Evolutionary conservation across 2,888 invertebrate species (phyloP).

Genomic region (Ichneumoninae sp.): DNA sequence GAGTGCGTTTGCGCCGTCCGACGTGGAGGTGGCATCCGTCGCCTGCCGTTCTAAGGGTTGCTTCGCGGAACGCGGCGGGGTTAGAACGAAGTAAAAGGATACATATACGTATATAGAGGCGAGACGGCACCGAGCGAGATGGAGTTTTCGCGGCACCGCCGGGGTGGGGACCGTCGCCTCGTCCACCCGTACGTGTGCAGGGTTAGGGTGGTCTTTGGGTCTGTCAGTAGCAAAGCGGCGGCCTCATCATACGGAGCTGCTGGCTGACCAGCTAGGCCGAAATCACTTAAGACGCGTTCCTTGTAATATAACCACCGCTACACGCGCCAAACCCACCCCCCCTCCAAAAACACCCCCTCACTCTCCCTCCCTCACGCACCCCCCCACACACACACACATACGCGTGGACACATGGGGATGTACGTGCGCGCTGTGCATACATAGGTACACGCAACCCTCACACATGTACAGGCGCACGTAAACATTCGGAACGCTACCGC

Average conservation of each 20-base stretch:
- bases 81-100: constrained; percentile 64
- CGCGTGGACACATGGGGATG: constrained; percentile 41
- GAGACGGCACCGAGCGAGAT: constrained; percentile 52
- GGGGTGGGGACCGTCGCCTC: constrained; percentile 66
- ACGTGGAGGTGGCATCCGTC: constrained; percentile 82
- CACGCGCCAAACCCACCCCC: constrained; percentile 69
- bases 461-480: constrained; percentile 62
- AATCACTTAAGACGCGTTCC: constrained; percentile 82
- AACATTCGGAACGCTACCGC: constrained; percentile 50
- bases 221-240: constrained; percentile 84
- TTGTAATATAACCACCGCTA: constrained; percentile 79
- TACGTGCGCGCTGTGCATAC: constrained; percentile 51
- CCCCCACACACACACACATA: constrained; percentile 62
- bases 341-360: constrained; percentile 48
- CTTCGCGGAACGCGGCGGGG: constrained; percentile 73
- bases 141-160: constrained; percentile 64
- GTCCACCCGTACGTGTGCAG: constrained; percentile 77
- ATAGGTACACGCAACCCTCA: constrained; percentile 59
- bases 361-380: constrained; percentile 38
- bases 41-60: constrained; percentile 80
- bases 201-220: constrained; percentile 83
- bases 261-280: constrained; percentile 82
- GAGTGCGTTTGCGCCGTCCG: constrained; percentile 82
- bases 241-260: constrained; percentile 84
- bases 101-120: constrained; percentile 16